Conservation (phyloP, 2,797 vertebrate species). For the Alcedo quadribrachys region DNA sequence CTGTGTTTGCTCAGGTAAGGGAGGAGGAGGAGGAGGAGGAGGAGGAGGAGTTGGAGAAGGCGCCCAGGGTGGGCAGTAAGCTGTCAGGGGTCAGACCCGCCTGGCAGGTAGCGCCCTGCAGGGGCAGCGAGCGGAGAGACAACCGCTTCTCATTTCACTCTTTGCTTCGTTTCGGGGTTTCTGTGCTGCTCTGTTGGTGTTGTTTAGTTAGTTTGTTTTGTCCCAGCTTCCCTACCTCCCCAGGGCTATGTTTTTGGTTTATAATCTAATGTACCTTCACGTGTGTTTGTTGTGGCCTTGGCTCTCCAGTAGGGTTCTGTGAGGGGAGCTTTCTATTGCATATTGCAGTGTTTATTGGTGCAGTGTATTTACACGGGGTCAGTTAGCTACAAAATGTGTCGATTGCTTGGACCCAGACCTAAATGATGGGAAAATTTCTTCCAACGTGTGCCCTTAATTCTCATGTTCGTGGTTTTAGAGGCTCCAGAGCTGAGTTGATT, state of each 20-base stretch:
- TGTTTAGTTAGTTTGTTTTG: too few relatives aligned
- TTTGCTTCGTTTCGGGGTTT: neutral
- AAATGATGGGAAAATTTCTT: neutral
- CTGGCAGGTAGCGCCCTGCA: fast-evolving
- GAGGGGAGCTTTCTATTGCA: fast-evolving
- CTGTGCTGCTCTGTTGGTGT: too few relatives aligned
- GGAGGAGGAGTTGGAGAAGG: fast-evolving
- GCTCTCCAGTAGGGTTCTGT: neutral
- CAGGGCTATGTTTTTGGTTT: neutral
- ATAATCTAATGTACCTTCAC: fast-evolving
- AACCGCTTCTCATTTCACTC: fast-evolving
- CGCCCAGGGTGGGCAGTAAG: neutral
- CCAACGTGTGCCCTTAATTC: neutral
- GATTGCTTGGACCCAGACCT: neutral
- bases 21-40: fast-evolving
- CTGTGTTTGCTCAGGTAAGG: fast-evolving
- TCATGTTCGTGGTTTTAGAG: neutral
- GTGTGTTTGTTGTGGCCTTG: neutral
- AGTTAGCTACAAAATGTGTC: neutral
- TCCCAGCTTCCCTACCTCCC: too few relatives aligned
- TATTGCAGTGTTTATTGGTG: neutral
- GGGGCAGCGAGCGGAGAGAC: fast-evolving
- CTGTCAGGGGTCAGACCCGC: fast-evolving
- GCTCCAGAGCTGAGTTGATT: neutral
- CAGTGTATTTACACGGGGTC: neutral